Base-by-base conservation (phyloP, 1,140 invertebrate genomes). In the Megalopta genalis region DNA sequence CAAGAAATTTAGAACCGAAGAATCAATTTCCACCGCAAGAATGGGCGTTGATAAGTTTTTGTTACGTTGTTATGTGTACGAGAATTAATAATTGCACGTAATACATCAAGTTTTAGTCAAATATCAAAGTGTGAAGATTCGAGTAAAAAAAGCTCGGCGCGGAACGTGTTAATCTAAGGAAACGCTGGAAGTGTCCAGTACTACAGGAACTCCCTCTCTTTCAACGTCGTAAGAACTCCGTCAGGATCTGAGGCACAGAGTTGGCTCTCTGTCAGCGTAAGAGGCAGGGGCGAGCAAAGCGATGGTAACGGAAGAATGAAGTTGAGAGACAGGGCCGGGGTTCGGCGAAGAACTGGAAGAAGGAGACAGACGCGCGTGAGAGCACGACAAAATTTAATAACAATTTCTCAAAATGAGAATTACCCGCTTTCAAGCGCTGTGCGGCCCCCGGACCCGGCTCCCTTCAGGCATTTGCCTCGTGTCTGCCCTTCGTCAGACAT, bases 391-490 rank as follows among this genome's bases (percentile, higher is more conserved):
- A 90, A 90, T 90, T 90, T 88, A 88, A 90, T 90, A 89, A 90
- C 86, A 88, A 90, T 90, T 90, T 89, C 87, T 89, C 84, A 88
- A 90, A 80, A 90, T 89, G 87, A 90, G 86, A 90, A 90, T 90
- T 88, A 90, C 86, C 85, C 79, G 88, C 83, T 87, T 89, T 88
- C 87, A 89, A 85, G 81, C 82, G 72, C 59, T 70, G 64, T 49
- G 57, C 68, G 69, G 70, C 57, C 27, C 62, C 73, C 66, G 63
- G 63, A 62, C 60, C 67, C 8, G 57, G 67, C 65, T 72, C 72
- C 60, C 76, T 16, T 46, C 71, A 18, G 23, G 46, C 39, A 32
- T 70, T 27, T 59, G 52, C 42, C 42, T 57, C 64, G 14, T 23
- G 37, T 9, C 25, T 21, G n/a, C 66, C 78, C 59, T 27, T 27